Evolutionary conservation across 2,888 invertebrate genomes (phyloP).

Genomic region (Teleiodes luculella): DNA sequence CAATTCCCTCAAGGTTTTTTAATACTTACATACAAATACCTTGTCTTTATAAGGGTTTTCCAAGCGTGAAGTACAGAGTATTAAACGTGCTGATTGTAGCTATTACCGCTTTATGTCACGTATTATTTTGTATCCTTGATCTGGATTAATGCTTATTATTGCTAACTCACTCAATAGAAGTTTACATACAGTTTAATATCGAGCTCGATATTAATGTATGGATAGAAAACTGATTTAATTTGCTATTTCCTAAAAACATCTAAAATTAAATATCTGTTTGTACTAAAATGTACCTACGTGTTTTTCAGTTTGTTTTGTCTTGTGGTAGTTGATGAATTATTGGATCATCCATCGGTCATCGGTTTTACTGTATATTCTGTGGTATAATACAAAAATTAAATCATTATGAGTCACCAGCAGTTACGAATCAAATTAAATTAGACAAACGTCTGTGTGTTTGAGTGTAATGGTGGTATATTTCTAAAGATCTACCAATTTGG

Average conservation of each 20-base stretch:
- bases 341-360: slow-evolving; percentile 43
- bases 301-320: slow-evolving; percentile 42
- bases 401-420: background rate
- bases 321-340: slow-evolving; percentile 42
- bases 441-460: no score
- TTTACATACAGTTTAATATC: no score
- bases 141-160: no score
- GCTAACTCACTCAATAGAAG: no score
- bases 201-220: no score
- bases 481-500: no score
- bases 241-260: no score
- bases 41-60: slow-evolving; percentile 21
- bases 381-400: background rate
- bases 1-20: slow-evolving; percentile 1
- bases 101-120: slow-evolving; percentile 33
- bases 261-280: slow-evolving; percentile 9
- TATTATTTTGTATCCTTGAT: no score
- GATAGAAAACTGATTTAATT: no score
- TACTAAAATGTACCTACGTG: slow-evolving; percentile 11
- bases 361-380: no score
- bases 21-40: background rate
- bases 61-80: slow-evolving; percentile 26
- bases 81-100: slow-evolving; percentile 19
- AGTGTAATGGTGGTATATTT: no score
- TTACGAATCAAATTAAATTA: background rate